A percentile compares a stretch with the other conserved stretches of the same genome.
These are phyloP conservation scores for Perizoma flavofasciatum DNA, from an alignment of 2,888 invertebrate genomes.

Conservation along the genomic window DNA sequence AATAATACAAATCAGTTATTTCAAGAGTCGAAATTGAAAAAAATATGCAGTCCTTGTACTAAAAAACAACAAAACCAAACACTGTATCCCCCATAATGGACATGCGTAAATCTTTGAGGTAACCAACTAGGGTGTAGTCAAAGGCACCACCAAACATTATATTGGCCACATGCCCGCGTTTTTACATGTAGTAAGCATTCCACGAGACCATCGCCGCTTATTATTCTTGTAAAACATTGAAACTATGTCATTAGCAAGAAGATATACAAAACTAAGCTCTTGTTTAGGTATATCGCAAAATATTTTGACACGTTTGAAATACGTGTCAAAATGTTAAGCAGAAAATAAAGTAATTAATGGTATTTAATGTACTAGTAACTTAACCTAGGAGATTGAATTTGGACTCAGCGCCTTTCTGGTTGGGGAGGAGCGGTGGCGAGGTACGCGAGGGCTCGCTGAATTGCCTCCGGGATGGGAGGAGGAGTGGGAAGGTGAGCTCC, in stretches of 20 bases:
- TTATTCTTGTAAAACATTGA: conserved; percentile 4
- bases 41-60: not conserved
- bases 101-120: too few relatives aligned
- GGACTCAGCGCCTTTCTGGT: conserved; percentile 50
- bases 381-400: conserved; percentile 21
- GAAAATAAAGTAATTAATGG: conserved; percentile 14
- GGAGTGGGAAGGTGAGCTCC: conserved; percentile 86
- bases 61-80: too few relatives aligned
- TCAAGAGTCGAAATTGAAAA: conserved; percentile 1
- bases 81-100: too few relatives aligned
- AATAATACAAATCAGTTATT: conserved; percentile 9
- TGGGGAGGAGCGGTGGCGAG: conserved; percentile 86
- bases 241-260: conserved; percentile 16
- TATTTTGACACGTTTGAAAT: conserved; percentile 6
- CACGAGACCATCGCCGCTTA: too few relatives aligned
- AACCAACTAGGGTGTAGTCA: too few relatives aligned
- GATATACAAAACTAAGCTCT: conserved; percentile 12
- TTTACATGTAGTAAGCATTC: too few relatives aligned
- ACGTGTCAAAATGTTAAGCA: conserved; percentile 2
- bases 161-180: too few relatives aligned
- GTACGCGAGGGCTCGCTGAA: conserved; percentile 86
- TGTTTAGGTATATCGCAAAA: conserved; percentile 13
- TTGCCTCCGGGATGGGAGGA: conserved; percentile 88
- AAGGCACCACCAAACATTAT: too few relatives aligned
- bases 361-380: conserved; percentile 17